Conservation (phyloP, 2,888 invertebrate species). For the Ormyrus nitidulus region DNA sequence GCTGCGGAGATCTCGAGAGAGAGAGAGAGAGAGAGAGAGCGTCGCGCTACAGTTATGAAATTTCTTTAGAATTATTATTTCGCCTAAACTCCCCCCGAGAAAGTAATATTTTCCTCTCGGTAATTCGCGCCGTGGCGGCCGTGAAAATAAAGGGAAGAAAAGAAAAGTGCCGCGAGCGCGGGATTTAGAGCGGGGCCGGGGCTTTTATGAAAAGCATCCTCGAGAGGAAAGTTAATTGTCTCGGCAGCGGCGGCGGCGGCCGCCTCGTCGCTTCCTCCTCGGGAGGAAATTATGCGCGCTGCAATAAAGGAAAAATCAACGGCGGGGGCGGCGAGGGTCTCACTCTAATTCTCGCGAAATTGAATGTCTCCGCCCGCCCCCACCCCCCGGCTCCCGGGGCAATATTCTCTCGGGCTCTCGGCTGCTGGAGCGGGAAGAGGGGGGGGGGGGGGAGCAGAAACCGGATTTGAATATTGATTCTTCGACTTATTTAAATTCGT, state of each 20-base stretch:
- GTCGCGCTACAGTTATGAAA: constrained; percentile 73
- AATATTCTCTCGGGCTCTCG: constrained; percentile 6
- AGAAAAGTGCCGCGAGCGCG: constrained; percentile 18
- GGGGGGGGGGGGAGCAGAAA: constrained; percentile 15
- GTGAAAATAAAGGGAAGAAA: background rate
- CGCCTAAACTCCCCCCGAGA: constrained; percentile 60
- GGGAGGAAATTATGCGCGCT: constrained; percentile 44
- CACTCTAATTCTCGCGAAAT: constrained; percentile 51
- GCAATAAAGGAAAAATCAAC: constrained; percentile 47
- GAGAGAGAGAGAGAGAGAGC: constrained; percentile 20
- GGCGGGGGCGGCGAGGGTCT: background rate
- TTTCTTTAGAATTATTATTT: constrained; percentile 73
- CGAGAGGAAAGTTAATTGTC: constrained; percentile 52
- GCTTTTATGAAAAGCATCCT: constrained; percentile 62
- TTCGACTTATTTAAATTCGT: constrained; percentile 75
- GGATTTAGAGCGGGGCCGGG: constrained; percentile 68
- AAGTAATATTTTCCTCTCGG: constrained; percentile 68
- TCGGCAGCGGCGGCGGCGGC: background rate
- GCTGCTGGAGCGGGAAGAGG: background rate
- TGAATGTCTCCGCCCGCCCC: constrained; percentile 22
- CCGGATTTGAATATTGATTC: constrained; percentile 75
- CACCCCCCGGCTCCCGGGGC: background rate
- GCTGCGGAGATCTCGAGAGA: constrained; percentile 14
- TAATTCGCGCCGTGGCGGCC: constrained; percentile 44
- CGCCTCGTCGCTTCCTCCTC: background rate